Conservation (phyloP, 1,140 invertebrate species). For the Whitmania pigra region DNA sequence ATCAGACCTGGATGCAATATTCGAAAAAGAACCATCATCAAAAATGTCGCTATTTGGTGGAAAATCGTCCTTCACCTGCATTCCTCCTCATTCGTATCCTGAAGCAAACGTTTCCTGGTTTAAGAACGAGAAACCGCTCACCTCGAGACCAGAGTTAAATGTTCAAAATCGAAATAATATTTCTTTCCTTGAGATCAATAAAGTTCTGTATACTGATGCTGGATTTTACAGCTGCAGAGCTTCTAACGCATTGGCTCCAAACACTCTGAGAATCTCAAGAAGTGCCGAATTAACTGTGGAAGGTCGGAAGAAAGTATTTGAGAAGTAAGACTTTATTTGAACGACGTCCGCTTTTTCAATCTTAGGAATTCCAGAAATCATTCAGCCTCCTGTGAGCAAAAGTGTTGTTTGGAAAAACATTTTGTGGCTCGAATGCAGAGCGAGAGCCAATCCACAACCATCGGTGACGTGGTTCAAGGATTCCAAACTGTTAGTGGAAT, state of each 20-base stretch:
- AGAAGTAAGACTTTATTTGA: no score
- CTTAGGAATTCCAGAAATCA: background rate
- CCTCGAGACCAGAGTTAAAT: background rate
- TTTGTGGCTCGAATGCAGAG: background rate
- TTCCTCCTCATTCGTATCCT: background rate
- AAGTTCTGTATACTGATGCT: background rate
- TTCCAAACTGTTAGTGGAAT: background rate
- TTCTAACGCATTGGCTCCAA: background rate
- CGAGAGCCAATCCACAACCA: background rate
- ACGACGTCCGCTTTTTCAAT: no score
- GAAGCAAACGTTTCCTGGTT: slow-evolving; percentile 11
- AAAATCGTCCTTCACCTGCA: background rate
- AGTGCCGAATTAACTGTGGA: no score
- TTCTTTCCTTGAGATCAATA: background rate
- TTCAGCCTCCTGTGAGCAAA: background rate
- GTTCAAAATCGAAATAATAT: slow-evolving; percentile 5
- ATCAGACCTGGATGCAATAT: slow-evolving; percentile 1
- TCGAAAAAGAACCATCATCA: background rate
- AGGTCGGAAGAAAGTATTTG: no score
- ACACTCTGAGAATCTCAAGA: background rate
- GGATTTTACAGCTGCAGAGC: background rate
- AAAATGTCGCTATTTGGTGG: background rate
- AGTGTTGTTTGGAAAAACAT: background rate
- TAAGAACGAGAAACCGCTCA: background rate
- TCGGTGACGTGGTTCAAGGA: background rate